Base-by-base conservation (phyloP, 2,113 vertebrate species). In the Callocephalon fimbriatum region DNA sequence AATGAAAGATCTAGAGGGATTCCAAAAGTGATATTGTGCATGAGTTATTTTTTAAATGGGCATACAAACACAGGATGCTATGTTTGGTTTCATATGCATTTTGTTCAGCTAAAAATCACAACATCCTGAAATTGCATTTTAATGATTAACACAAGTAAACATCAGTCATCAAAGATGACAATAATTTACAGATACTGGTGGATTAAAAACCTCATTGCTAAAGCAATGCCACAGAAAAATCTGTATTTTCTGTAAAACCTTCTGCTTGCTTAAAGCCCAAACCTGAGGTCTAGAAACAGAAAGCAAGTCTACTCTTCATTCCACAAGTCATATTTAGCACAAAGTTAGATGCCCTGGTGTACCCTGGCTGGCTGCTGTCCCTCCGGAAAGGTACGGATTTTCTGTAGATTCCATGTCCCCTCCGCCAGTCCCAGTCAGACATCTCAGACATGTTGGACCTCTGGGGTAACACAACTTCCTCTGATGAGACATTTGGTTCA, bases 351-450 rank as follows among this genome's bases (percentile, higher is more conserved):
- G 7, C 31, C 19, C 16, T 63, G 31, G 20, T 32, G 21, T 45
- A 6, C 6, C 29, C 22, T 58, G 48, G 15, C 32, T 5, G 7
- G 40, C 32, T 32, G 21, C 37, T 73, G 40, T n/a, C 20, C 29
- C 54, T 56, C 10, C 70, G 65, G 66, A 51, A 66, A 61, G 4
- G 16, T 22, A 26, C 2, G 7, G 53, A 35, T 68, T 67, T 72
- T 62, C 67, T 71, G 15, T 14, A 58, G 26, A 47, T 35, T 40
- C 63, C 6, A 0, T 48, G 10, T 80, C 4, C 5, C 11, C 20
- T 6, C 5, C 0, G 1, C 2, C 38, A 54, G 12, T 6, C 37
- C 29, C 37, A 37, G 19, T 21, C 54, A 62, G 42, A 53, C 0
- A 1, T 35, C 54, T 67, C 67, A 29, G 47, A 29, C 18, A 12